Evolutionary conservation across 2,797 vertebrate genomes (phyloP), one percentile per base, ranked within the genome.

Genomic region (Okamejei kenojei): DNA sequence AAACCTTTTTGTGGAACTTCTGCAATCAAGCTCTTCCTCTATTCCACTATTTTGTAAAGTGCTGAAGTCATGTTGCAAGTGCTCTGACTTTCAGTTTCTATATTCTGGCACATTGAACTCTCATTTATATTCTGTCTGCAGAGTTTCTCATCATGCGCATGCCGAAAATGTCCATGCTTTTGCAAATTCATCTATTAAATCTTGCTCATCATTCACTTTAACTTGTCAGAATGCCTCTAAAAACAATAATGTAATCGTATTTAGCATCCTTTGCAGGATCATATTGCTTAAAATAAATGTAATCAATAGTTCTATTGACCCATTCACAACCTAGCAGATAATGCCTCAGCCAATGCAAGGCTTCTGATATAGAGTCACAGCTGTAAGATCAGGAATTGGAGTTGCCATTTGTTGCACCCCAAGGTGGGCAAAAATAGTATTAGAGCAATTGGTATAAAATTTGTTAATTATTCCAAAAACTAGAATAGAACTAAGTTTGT

Each of bases 21-120:
- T 84, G 81, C 6, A 15, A 26, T 61, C 26, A 29, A 84, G 54
- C 6, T 29, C 81, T n/a, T n/a, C 58, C 81, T 84, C 54, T 26
- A 10, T 13, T 68, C 61, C 81, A 88, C n/a, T 19, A 19, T 88
- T 68, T 68, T 35, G 21, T 35, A 65, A 58, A 84, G 26, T 88
- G 17, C n/a, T 68, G 63, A 88, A 35, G 61, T 35, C 84, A 88
- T 88, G n/a, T 68, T 68, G 63, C n/a, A 88, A 88, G 63, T 19
- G 61, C 61, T 58, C n/a, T 88, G 61, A 68, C 63, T 68, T 88
- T 65, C 84, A 88, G 84, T 88, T 86, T 88, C 84, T 8, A 19
- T 58, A 29, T n/a, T 65, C n/a, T 68, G 7, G 17, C n/a, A 88
- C 61, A 68, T 35, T 11, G n/a, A 86, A 5, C 15, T 6, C 26